A percentile compares a stretch with the other conserved stretches of the same genome.
Conservation (phyloP, 2,797 vertebrate species). For the Cheirogaleus major region DNA sequence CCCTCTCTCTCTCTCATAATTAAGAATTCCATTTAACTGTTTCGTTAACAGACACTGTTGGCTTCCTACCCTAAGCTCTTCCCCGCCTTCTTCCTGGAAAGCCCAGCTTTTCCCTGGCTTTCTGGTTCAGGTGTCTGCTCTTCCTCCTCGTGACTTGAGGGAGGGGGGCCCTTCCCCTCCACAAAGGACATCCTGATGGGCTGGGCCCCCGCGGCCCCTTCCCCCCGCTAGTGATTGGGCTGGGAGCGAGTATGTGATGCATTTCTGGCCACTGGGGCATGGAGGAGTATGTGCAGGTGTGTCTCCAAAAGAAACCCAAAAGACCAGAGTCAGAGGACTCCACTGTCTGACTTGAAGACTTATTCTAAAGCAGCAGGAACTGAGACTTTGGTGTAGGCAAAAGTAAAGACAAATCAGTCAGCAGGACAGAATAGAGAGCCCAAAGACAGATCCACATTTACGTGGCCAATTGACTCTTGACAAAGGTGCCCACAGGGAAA, state of each 20-base stretch:
- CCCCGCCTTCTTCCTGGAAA: not conserved
- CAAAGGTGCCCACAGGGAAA: not conserved
- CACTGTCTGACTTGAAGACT: not conserved
- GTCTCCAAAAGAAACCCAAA: not conserved
- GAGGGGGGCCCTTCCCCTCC: too few relatives aligned
- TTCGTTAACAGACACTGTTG: not conserved
- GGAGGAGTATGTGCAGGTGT: not conserved
- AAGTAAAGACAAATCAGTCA: not conserved
- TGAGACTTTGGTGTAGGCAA: accelerated
- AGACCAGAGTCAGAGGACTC: not conserved
- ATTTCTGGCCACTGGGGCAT: not conserved
- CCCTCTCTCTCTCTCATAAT: not conserved
- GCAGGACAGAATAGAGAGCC: not conserved
- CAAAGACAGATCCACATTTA: not conserved
- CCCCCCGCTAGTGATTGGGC: not conserved
- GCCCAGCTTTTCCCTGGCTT: not conserved
- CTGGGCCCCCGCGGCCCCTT: not conserved
- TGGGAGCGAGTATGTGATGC: not conserved
- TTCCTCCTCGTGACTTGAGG: not conserved
- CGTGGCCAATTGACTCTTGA: not conserved
- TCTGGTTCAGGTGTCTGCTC: not conserved
- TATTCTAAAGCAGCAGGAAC: not conserved
- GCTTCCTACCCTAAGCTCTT: not conserved
- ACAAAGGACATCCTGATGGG: not conserved
- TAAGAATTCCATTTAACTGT: not conserved